These are phyloP conservation scores for Saguinus imperator DNA, from an alignment of 2,113 vertebrate species.

Conservation along the genomic window DNA sequence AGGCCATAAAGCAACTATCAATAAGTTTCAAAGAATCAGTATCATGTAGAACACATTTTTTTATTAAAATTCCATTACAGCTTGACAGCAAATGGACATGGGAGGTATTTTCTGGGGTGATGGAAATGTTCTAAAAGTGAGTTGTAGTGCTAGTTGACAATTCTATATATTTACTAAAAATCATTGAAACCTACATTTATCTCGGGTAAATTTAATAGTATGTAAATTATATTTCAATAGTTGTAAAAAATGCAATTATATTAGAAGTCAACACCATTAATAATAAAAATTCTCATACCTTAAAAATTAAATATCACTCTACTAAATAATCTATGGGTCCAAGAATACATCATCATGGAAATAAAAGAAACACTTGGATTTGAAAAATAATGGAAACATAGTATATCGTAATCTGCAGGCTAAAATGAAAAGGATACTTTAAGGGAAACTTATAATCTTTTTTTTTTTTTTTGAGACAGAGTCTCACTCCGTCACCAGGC, in stretches of 20 bases:
- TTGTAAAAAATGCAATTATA: background rate
- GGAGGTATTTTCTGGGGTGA: background rate
- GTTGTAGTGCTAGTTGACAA: background rate
- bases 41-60: background rate
- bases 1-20: background rate
- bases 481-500: too few species aligned
- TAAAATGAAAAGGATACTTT: background rate
- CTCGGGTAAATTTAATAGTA: background rate
- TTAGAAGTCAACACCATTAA: background rate
- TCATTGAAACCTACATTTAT: background rate
- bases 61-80: background rate
- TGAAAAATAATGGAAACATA: background rate
- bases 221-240: background rate
- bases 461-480: too few species aligned
- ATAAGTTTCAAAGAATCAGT: background rate
- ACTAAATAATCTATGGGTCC: background rate
- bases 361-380: background rate
- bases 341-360: background rate
- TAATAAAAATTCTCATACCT: background rate
- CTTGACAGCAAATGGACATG: background rate
- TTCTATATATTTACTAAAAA: background rate
- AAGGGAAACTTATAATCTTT: background rate
- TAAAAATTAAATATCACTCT: background rate
- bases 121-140: background rate
- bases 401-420: background rate